Evolutionary conservation across 2,888 invertebrate species (phyloP).

Genomic region (Agapetus fuscipes): DNA sequence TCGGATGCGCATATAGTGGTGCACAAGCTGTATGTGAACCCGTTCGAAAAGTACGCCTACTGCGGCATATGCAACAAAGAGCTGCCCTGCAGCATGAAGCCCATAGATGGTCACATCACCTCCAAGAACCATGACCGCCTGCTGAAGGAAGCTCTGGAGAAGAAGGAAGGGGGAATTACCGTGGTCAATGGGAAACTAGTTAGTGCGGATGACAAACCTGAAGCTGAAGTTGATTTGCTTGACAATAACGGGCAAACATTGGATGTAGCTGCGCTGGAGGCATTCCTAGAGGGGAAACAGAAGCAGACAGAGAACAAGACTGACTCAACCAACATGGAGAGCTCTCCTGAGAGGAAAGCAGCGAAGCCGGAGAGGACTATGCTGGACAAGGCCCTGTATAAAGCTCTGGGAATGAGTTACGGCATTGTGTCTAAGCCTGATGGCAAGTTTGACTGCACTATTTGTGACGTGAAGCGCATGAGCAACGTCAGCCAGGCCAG

Average conservation of each 20-base stretch:
- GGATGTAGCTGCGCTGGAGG: constrained; percentile 1
- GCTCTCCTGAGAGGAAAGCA: neutral
- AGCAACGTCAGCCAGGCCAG: constrained; percentile 1
- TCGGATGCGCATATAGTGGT: constrained; percentile 13
- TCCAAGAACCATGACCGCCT: constrained; percentile 9
- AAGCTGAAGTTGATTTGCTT: neutral
- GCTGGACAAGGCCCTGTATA: neutral
- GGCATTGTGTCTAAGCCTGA: constrained; percentile 7
- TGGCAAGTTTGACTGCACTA: constrained; percentile 13
- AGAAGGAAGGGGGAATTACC: neutral
- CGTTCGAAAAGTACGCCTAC: constrained; percentile 15
- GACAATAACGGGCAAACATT: neutral
- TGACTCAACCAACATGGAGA: neutral
- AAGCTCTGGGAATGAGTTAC: constrained; percentile 3
- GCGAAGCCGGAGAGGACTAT: neutral
- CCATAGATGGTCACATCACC: constrained; percentile 12
- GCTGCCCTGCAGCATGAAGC: constrained; percentile 13
- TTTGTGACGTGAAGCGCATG: constrained; percentile 9
- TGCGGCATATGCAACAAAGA: constrained; percentile 18
- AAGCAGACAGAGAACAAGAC: neutral
- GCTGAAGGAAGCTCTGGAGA: constrained; percentile 5
- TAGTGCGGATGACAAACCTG: neutral
- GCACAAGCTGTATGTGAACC: constrained; percentile 20
- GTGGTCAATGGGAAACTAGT: neutral
- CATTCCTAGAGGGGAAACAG: constrained; percentile 4